A percentile compares a stretch with the other conserved stretches of the same genome.
Evolutionary conservation across 2,888 invertebrate genomes (phyloP).

Genomic region (Norana najaformis): DNA sequence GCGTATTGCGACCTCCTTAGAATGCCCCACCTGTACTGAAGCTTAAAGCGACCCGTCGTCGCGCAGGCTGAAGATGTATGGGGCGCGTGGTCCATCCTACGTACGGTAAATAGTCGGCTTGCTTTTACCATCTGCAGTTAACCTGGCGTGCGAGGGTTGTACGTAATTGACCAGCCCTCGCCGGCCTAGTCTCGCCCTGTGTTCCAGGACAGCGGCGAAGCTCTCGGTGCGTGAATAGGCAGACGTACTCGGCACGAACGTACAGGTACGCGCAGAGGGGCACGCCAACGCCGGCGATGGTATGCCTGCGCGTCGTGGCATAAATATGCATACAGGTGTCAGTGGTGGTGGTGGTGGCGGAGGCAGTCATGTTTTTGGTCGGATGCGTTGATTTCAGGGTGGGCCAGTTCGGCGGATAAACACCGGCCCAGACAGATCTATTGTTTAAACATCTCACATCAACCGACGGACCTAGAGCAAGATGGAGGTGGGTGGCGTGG

Average conservation of each 20-base stretch:
- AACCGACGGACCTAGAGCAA: background rate
- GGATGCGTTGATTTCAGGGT: background rate
- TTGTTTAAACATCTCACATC: background rate
- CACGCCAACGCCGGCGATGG: background rate
- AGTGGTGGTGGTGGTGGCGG: background rate
- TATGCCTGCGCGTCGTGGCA: background rate
- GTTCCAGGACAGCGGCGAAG: background rate
- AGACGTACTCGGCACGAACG: background rate
- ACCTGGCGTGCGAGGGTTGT: background rate
- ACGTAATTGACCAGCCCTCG: background rate
- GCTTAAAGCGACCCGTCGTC: background rate
- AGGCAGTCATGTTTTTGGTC: background rate
- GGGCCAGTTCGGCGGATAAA: background rate
- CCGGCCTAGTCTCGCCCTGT: background rate
- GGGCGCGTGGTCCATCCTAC: background rate
- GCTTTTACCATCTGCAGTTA: background rate
- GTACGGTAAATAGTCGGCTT: background rate
- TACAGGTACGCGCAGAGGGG: background rate
- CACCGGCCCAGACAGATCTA: background rate
- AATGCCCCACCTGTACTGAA: background rate
- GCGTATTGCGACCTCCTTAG: background rate
- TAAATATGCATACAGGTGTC: constrained; percentile 13
- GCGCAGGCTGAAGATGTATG: background rate
- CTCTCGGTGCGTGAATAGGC: background rate
- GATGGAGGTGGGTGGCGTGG: background rate